Evolutionary conservation across 2,888 invertebrate genomes (phyloP), one percentile per base, ranked within the genome.

Genomic region (Cryptocheilus praepositus): DNA sequence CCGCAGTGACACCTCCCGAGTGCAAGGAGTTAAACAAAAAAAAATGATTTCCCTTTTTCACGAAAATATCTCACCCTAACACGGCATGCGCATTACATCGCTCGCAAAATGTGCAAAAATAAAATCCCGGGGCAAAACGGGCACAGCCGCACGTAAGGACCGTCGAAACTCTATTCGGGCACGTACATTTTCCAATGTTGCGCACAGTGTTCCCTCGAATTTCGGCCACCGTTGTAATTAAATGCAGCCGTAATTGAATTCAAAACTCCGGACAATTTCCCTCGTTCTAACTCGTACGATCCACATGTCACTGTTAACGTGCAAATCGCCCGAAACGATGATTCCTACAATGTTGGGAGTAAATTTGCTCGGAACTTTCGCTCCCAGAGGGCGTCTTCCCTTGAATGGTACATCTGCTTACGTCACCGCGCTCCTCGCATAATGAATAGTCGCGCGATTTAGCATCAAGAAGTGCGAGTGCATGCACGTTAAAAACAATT

Each of bases 201-300:
- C 5, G 19, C 49, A 5, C 18, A n/a, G 5, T n/a, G 49, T 49
- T 19, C 49, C 5, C 19, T 49, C 49, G 49, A 49, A 18, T 49
- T 43, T 16, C 16, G 51, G 43, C 18, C 22, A 36, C 54, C 43
- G 49, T 22, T 5, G 46, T 21, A 53, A 13, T 13, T 36, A 53
- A 36, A 36, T 44, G 56, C 62, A 19, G 43, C 55, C 13, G 56
- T 66, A 66, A 62, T 66, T 62, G 51, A 62, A 56, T 62, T 52
- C n/a, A 43, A 56, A 62, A 66, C 61, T 62, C 44, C 63, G 36
- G 62, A 61, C 61, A 52, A 43, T 55, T 36, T 25, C 8, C 18
- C 43, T 25, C 28, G 54, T 21, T 52, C 53, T 36, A 51, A 22
- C 8, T 22, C 44, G 61, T 7, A 11, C 22, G 55, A 21, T 43